Base-by-base conservation (phyloP, 2,797 vertebrate genomes). In the Synanceia verrucosa region DNA sequence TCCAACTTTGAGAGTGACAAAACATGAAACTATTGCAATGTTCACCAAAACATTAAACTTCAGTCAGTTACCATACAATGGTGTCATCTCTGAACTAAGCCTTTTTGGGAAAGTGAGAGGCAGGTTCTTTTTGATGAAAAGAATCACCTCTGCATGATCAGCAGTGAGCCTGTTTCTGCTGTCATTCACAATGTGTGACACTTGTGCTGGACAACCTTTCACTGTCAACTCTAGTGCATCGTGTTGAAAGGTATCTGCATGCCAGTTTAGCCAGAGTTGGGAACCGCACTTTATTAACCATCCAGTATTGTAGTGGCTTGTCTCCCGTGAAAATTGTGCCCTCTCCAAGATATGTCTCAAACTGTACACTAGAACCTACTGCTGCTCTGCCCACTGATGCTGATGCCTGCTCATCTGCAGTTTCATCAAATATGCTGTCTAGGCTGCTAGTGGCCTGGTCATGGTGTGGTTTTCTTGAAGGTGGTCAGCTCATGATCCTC, bases 101-200 rank as follows among this genome's bases (percentile, higher is more conserved):
- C 23, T 39, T 13, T 65, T 34, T 48, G 5, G 0, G 18, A 39
- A 48, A 28, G 39, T 61, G 28, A 77, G 34, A 9, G 28, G 44
- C 41, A 56, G 37, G n/a, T 37, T 55, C 4, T 69, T 76, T 29
- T 51, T 63, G n/a, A 58, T 72, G 13, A 68, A 58, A 63, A 53
- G 26, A 37, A 66, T 6, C 53, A 3, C 53, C 31, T 59, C 66
- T 51, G 13, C 23, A 56, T 56, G 6, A 39, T 41, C 26, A 62
- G 34, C 41, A 21, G 19, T 55, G 18, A 31, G 48, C 18, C 48
- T 31, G 26, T 51, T 46, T 46, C 11, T 23, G 43, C 1, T 46
- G 21, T 46, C 43, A 46, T 14, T 19, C 19, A 46, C 43, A 46
- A 46, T 46, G 19, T 46, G 43, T 23, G 19, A 46, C 43, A 13